These are phyloP conservation scores for Ceratitis capitata DNA, from an alignment of 1,140 invertebrate genomes.

Conservation along the genomic window DNA sequence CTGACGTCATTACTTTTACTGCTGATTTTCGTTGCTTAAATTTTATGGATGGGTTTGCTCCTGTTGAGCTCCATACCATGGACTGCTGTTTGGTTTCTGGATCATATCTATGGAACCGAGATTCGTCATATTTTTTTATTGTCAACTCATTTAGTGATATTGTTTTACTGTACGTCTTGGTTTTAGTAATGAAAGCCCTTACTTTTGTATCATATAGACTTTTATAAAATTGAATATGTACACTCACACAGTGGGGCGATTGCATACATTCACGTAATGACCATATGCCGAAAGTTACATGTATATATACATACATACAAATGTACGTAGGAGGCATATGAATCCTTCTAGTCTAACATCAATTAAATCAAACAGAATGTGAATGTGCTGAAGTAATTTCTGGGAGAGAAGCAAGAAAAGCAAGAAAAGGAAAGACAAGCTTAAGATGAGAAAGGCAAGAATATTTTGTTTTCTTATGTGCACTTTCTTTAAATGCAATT, in stretches of 20 bases:
- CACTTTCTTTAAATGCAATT: slow-evolving; percentile 28
- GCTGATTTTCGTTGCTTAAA: no score
- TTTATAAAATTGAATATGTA: background rate
- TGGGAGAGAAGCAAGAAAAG: background rate
- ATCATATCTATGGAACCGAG: no score
- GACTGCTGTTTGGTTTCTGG: no score
- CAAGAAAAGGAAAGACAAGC: slow-evolving; percentile 25
- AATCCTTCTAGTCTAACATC: background rate
- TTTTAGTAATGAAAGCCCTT: background rate
- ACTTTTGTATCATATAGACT: background rate
- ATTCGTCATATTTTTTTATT: no score
- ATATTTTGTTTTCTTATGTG: slow-evolving; percentile 38
- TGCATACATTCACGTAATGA: background rate
- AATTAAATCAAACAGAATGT: slow-evolving; percentile 11
- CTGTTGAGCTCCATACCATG: no score
- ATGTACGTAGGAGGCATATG: background rate
- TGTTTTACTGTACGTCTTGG: background rate
- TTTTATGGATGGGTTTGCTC: no score
- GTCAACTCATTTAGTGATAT: no score
- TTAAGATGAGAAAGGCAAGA: background rate
- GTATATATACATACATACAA: background rate
- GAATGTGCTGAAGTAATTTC: background rate
- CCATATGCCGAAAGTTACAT: background rate
- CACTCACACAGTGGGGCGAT: no score
- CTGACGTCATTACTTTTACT: no score